Evolutionary conservation across 2,113 vertebrate species (phyloP).

Genomic region (Leptosomus discolor): DNA sequence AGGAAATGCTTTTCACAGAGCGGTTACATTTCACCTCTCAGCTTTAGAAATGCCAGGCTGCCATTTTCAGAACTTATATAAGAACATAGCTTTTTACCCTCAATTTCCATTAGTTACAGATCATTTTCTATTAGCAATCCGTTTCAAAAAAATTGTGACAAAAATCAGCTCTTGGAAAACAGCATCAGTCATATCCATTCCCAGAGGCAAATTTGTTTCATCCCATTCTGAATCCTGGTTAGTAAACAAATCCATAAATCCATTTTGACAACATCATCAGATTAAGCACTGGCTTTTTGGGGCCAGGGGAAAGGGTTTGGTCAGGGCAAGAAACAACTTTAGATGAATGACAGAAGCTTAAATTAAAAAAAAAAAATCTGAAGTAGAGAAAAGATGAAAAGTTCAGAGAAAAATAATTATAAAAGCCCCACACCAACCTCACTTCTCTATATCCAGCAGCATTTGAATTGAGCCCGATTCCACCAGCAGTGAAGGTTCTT

Average conservation of each 20-base stretch:
- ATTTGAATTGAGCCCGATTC: neutral
- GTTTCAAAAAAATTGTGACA: neutral
- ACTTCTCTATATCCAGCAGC: neutral
- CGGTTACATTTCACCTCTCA: neutral
- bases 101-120: neutral
- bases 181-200: neutral
- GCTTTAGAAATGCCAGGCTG: constrained; percentile 30
- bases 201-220: constrained; percentile 6
- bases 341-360: neutral
- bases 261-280: neutral
- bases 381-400: neutral
- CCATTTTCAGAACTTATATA: neutral
- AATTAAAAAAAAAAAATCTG: neutral
- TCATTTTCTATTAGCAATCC: neutral
- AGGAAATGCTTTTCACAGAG: constrained; percentile 44
- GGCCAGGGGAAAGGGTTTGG: rapidly evolving
- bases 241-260: constrained; percentile 54
- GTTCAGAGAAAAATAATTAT: neutral
- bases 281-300: neutral
- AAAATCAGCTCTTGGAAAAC: neutral
- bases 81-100: neutral
- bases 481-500: neutral
- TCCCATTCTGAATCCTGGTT: neutral
- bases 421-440: neutral
- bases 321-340: neutral